A percentile compares a stretch with the other conserved stretches of the same genome.
These are phyloP conservation scores for Campylomormyrus tamandua DNA, from an alignment of 2,113 vertebrate species.

Conservation along the genomic window DNA sequence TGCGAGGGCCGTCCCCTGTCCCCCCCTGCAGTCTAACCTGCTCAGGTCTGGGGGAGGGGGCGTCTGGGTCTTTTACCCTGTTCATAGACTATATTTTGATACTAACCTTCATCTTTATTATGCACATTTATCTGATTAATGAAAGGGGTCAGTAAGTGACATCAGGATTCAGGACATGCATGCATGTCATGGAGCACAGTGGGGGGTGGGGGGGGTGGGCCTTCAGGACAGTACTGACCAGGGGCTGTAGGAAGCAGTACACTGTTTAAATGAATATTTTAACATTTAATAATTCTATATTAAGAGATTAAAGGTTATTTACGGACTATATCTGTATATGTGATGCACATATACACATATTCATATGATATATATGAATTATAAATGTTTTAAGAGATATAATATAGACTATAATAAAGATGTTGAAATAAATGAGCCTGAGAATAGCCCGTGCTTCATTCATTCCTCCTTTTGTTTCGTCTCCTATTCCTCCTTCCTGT, in stretches of 20 bases:
- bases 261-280: slow-evolving; percentile 52
- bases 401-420: slow-evolving; percentile 73
- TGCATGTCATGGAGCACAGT: background rate
- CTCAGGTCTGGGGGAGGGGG: background rate
- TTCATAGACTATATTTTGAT: slow-evolving; percentile 20
- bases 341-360: slow-evolving; percentile 55
- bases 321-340: slow-evolving; percentile 67
- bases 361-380: slow-evolving; percentile 62
- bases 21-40: slow-evolving; percentile 3
- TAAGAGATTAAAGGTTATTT: slow-evolving; percentile 58
- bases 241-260: slow-evolving; percentile 57
- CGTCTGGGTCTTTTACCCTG: background rate
- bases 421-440: slow-evolving; percentile 47
- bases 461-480: background rate
- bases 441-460: slow-evolving; percentile 29
- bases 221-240: slow-evolving; percentile 31
- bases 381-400: slow-evolving; percentile 70
- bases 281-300: slow-evolving; percentile 44
- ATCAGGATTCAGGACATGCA: background rate
- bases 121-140: background rate
- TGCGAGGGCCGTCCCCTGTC: background rate
- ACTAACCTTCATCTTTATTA: slow-evolving; percentile 12
- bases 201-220: background rate
- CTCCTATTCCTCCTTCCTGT: background rate
- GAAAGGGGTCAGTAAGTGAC: background rate